Conservation (phyloP, 2,888 invertebrate genomes). For the Sminthurinus aureus region DNA sequence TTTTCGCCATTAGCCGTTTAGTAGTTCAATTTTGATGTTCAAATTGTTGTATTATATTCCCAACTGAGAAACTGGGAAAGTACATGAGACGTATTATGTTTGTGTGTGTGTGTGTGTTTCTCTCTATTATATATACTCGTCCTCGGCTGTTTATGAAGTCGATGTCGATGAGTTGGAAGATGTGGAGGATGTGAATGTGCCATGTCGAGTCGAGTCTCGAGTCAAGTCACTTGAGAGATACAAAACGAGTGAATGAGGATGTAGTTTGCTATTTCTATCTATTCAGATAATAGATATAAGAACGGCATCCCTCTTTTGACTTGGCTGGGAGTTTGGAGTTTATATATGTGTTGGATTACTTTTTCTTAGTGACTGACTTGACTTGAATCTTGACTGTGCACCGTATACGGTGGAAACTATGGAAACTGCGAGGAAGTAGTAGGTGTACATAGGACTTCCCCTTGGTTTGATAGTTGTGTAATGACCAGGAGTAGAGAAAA, state of each 20-base stretch:
- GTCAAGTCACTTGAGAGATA: not conserved
- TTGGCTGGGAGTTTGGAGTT: too few species aligned
- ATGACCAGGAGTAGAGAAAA: constrained; percentile 48
- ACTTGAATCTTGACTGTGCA: not conserved
- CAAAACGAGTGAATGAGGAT: constrained; percentile 11
- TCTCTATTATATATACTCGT: not conserved
- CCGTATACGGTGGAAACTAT: too few species aligned
- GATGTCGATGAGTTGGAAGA: constrained; percentile 36
- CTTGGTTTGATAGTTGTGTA: constrained; percentile 35
- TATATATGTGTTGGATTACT: constrained; percentile 8
- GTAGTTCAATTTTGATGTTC: constrained; percentile 51
- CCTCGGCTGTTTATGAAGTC: constrained; percentile 41
- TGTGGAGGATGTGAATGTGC: constrained; percentile 16
- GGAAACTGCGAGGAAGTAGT: too few species aligned
- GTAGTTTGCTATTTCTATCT: too few species aligned
- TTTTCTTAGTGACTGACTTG: constrained; percentile 34
- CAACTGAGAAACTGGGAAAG: constrained; percentile 47
- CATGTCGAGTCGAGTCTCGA: not conserved
- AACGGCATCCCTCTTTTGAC: too few species aligned
- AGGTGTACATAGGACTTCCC: constrained; percentile 22
- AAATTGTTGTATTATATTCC: constrained; percentile 51
- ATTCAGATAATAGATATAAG: too few species aligned
- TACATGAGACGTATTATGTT: constrained; percentile 3
- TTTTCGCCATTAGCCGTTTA: constrained; percentile 49
- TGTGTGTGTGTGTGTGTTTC: too few species aligned